Base-by-base conservation (phyloP, 2,113 vertebrate species). In the Calonectris borealis region DNA sequence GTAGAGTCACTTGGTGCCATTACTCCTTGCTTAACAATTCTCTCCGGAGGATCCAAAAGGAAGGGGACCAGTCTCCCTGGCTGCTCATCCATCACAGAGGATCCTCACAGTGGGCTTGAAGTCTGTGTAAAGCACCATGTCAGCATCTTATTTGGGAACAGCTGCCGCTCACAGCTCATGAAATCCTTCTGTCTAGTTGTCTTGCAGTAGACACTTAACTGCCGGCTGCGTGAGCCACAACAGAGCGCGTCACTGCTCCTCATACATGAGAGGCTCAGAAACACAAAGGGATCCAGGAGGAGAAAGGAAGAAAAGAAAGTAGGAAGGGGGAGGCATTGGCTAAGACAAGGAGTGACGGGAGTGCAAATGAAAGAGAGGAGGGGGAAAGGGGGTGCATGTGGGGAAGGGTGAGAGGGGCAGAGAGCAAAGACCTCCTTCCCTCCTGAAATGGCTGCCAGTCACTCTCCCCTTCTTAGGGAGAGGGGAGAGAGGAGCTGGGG, bases 81-180 rank as follows among this genome's bases (percentile, higher is more conserved):
- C 71, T 91, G 77, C 76, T 96, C 86, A 94, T 97, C 94, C 90
- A 88, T 97, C 96, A 96, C 7, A 0, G 80, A 91, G 83, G 57
- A 94, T 79, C 77, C 89, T 93, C 68, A 51, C 62, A 85, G 84
- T 71, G 78, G 90, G 94, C 84, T 92, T 40, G 70, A 77, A 93
- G 90, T 51, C 81, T 75, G 69, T 83, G 82, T 90, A 91, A 96
- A 90, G 68, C 91, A 90, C 42, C 21, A 0, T 94, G 89, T 97
- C 92, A 97, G 88, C 94, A 80, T 72, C 93, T 97, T 49, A 40
- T 90, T 76, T 2, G 10, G 90, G 93, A 97, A 85, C 94, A 97
- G 94, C 96, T 97, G 96, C 91, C 51, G 15, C 93, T 97, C 86
- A 94, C 94, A 97, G 94, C 94, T 94, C 92, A 93, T 94, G 94